These are phyloP conservation scores for Hemicordylus capensis DNA, from an alignment of 2,113 vertebrate genomes.

Conservation along the genomic window DNA sequence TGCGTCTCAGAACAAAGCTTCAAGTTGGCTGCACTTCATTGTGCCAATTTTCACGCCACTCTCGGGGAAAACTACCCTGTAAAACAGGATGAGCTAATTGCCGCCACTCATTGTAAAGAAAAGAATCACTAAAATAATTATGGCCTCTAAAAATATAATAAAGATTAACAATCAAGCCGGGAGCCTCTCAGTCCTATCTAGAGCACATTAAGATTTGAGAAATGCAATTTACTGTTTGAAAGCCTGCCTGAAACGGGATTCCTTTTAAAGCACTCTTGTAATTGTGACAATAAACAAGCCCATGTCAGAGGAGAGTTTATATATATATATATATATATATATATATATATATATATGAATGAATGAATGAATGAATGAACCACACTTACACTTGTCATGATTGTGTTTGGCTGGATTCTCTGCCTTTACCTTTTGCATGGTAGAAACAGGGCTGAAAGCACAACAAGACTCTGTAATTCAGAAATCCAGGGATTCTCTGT, in stretches of 20 bases:
- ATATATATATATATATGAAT: not conserved
- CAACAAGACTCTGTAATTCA: not conserved
- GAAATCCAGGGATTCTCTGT: not conserved
- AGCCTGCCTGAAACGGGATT: not conserved
- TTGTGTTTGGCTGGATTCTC: not conserved
- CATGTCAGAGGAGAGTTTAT: not conserved
- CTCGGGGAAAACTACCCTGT: not conserved
- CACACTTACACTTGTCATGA: not conserved
- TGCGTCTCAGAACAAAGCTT: not conserved
- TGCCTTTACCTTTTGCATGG: not conserved
- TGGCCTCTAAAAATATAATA: conserved; percentile 26
- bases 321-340: not conserved
- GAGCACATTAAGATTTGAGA: conserved; percentile 2
- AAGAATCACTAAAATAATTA: conserved; percentile 27
- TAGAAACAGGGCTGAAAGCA: not conserved
- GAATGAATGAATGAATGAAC: too few species aligned
- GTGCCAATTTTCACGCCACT: not conserved
- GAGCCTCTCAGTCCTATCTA: not conserved
- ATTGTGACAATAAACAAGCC: conserved; percentile 11
- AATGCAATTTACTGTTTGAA: conserved; percentile 23
- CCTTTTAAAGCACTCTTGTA: not conserved
- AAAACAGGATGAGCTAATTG: conserved; percentile 18
- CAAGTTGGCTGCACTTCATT: not conserved
- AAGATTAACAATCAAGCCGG: conserved; percentile 30
- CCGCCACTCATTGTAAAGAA: conserved; percentile 19